Conservation (phyloP, 2,888 invertebrate species). For the Drosophila colorata region DNA sequence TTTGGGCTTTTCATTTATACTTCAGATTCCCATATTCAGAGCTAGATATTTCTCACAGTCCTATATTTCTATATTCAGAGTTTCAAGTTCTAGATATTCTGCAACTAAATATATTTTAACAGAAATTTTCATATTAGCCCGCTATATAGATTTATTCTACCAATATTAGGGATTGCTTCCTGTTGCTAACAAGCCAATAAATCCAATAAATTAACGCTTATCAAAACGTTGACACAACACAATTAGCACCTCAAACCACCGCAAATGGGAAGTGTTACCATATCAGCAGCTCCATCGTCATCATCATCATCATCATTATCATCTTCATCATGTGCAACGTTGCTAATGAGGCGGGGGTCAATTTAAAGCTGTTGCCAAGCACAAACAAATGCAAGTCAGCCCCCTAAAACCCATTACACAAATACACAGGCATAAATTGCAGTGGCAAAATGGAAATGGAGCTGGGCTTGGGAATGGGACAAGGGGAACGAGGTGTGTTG, state of each 20-base stretch:
- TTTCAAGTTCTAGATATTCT: neutral
- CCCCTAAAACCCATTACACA: slow-evolving; percentile 35
- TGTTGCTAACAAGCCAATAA: neutral
- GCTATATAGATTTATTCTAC: no score
- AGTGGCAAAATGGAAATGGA: neutral
- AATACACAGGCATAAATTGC: slow-evolving; percentile 39
- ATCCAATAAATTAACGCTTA: slow-evolving; percentile 72
- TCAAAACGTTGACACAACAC: slow-evolving; percentile 49
- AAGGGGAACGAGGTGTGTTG: slow-evolving; percentile 6
- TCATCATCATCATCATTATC: slow-evolving; percentile 4
- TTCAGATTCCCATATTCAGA: no score
- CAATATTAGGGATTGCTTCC: neutral
- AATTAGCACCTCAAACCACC: slow-evolving; percentile 37
- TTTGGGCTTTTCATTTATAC: no score
- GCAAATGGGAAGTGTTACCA: slow-evolving; percentile 9
- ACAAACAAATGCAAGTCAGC: slow-evolving; percentile 60
- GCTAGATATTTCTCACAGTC: no score
- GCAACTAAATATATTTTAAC: neutral
- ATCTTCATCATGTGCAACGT: slow-evolving; percentile 18
- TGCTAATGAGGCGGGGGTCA: slow-evolving; percentile 38
- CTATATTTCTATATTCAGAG: no score
- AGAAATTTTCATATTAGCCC: no score
- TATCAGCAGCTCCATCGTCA: slow-evolving; percentile 25
- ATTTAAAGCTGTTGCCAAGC: slow-evolving; percentile 53
- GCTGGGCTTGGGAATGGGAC: neutral